Evolutionary conservation across 2,888 invertebrate species (phyloP).

Genomic region (Zootermopsis nevadensis): DNA sequence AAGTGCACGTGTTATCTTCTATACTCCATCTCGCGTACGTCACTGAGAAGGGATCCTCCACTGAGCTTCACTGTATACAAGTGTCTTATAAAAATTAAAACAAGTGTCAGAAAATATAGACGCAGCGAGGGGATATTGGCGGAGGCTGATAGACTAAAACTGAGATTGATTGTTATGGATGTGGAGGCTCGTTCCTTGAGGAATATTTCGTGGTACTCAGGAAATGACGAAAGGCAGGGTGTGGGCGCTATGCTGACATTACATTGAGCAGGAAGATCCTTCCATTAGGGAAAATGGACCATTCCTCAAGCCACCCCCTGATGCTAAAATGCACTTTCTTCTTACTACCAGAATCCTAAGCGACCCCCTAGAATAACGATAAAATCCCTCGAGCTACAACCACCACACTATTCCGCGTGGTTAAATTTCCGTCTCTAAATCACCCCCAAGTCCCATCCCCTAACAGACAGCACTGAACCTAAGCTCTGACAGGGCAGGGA

Average conservation of each 20-base stretch:
- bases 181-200: background rate
- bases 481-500: background rate
- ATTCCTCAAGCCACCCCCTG: background rate
- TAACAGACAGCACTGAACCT: background rate
- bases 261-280: background rate
- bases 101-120: background rate
- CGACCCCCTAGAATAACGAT: slow-evolving; percentile 19
- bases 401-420: background rate
- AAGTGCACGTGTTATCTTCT: too few species aligned
- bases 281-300: slow-evolving; percentile 1
- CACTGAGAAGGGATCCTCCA: too few species aligned
- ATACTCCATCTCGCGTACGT: too few species aligned
- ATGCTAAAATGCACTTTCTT: background rate
- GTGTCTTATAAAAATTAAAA: background rate
- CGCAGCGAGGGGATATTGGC: background rate
- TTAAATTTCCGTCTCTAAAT: background rate
- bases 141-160: background rate
- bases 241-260: background rate
- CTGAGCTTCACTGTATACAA: too few species aligned
- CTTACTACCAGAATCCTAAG: background rate
- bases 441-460: background rate
- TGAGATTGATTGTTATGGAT: slow-evolving; percentile 7
- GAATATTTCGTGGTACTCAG: background rate
- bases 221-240: background rate
- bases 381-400: background rate